phyloP scores from a whole-genome alignment of 1,140 invertebrate species.

The Drosophila rufa region DNA sequence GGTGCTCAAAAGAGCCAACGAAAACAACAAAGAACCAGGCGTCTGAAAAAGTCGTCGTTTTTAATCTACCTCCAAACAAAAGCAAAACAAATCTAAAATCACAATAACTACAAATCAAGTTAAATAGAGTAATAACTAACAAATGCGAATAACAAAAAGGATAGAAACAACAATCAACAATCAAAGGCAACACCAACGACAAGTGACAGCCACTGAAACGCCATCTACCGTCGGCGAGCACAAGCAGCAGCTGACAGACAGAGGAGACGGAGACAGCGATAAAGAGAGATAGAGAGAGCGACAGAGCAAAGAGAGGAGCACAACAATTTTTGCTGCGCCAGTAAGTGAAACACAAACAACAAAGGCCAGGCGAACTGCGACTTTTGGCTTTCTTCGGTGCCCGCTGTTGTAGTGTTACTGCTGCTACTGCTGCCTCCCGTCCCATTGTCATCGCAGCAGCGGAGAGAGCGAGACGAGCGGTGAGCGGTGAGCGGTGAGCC shows the following conservation, averaged over 20 bases:
- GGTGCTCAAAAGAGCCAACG: slow-evolving; percentile 10
- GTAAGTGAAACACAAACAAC: slow-evolving; percentile 19
- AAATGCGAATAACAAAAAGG: slow-evolving; percentile 2
- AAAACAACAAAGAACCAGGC: slow-evolving; percentile 35
- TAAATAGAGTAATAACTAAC: not conserved
- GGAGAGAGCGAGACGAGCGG: slow-evolving; percentile 12
- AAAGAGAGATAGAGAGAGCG: slow-evolving; percentile 14
- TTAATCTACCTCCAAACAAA: slow-evolving; percentile 41
- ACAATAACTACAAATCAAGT: slow-evolving; percentile 28
- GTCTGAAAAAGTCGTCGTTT: slow-evolving; percentile 27
- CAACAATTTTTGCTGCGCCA: slow-evolving; percentile 19
- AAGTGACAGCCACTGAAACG: slow-evolving; percentile 23
- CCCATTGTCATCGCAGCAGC: slow-evolving; percentile 9
- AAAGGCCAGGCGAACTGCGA: slow-evolving; percentile 16
- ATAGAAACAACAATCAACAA: slow-evolving; percentile 20
- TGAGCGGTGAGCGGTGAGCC: too few relatives aligned
- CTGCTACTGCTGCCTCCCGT: slow-evolving; percentile 16
- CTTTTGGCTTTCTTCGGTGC: slow-evolving; percentile 34
- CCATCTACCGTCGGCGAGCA: slow-evolving; percentile 46
- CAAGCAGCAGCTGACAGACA: slow-evolving; percentile 28
- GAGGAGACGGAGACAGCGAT: not conserved
- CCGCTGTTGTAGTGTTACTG: slow-evolving; percentile 10
- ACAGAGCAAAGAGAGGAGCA: slow-evolving; percentile 12
- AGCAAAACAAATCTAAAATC: slow-evolving; percentile 14
- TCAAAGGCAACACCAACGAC: slow-evolving; percentile 13